These are phyloP conservation scores for Thalassarche chlororhynchos DNA, from an alignment of 2,113 vertebrate genomes.

Conservation along the genomic window DNA sequence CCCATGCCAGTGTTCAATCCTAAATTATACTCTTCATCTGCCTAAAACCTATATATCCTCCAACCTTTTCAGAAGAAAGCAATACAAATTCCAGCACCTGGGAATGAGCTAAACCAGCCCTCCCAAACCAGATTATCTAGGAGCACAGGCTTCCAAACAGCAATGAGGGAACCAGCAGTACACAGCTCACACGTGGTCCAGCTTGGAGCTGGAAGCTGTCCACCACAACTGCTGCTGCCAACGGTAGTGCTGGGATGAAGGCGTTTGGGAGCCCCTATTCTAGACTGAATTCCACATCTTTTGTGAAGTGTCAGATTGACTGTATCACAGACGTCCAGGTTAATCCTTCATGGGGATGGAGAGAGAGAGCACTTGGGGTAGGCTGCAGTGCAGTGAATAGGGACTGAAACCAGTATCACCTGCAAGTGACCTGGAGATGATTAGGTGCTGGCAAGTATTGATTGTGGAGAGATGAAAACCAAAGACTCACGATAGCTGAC, in stretches of 20 bases:
- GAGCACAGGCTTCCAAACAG: neutral
- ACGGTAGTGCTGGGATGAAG: neutral
- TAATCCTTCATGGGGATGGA: neutral
- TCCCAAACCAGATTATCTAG: neutral
- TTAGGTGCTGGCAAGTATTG: neutral
- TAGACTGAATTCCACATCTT: neutral
- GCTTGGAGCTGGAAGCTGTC: neutral
- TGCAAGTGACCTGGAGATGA: neutral
- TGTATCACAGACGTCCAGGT: neutral
- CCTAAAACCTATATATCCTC: neutral
- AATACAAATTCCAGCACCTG: neutral
- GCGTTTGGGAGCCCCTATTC: neutral
- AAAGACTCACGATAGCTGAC: neutral
- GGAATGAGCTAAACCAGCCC: neutral
- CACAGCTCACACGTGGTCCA: neutral
- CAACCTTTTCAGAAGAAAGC: neutral
- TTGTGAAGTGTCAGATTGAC: neutral
- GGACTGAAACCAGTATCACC: neutral
- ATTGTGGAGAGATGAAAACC: neutral
- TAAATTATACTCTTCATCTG: neutral
- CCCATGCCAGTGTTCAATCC: neutral
- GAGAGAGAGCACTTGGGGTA: neutral
- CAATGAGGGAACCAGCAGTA: neutral
- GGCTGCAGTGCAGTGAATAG: neutral
- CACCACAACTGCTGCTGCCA: neutral